Evolutionary conservation across 23 tunicate species (phyloP).

Genomic region (Pegea sp.): DNA sequence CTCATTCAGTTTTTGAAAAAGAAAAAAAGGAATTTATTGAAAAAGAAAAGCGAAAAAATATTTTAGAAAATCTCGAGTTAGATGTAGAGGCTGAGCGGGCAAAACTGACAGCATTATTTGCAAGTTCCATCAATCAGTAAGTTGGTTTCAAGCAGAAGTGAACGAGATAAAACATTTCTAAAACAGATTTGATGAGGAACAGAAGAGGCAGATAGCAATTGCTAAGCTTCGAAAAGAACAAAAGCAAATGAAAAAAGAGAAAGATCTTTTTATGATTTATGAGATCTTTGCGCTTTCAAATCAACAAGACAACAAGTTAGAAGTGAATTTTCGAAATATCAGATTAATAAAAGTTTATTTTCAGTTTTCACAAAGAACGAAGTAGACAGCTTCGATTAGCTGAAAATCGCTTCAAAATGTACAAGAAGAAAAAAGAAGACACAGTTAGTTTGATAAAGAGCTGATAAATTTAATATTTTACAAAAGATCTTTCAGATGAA

Average conservation of each 20-base stretch:
- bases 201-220: slow-evolving; percentile 23
- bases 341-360: background rate
- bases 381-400: slow-evolving; percentile 45
- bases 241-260: slow-evolving; percentile 37
- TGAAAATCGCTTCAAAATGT: slow-evolving; percentile 25
- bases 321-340: background rate
- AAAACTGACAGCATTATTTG: slow-evolving; percentile 15
- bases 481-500: no score
- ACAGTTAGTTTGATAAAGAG: background rate
- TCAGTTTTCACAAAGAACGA: slow-evolving; percentile 38
- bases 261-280: slow-evolving; percentile 21
- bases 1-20: slow-evolving; percentile 18
- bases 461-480: no score
- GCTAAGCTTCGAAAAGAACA: slow-evolving; percentile 47
- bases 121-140: slow-evolving; percentile 38
- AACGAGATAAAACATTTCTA: background rate
- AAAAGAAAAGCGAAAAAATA: slow-evolving; percentile 29
- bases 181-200: slow-evolving; percentile 17
- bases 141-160: no score
- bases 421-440: slow-evolving; percentile 6
- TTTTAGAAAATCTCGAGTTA: slow-evolving; percentile 36
- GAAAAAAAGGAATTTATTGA: slow-evolving; percentile 33
- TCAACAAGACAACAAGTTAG: slow-evolving; percentile 34
- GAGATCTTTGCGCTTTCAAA: slow-evolving; percentile 33
- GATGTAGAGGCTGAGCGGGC: slow-evolving; percentile 60